A percentile compares a stretch with the other conserved stretches of the same genome.
Evolutionary conservation across 30 jellyfish, hydroid and myxozoan genomes (phyloP).

Genomic region (Pelagia noctiluca): DNA sequence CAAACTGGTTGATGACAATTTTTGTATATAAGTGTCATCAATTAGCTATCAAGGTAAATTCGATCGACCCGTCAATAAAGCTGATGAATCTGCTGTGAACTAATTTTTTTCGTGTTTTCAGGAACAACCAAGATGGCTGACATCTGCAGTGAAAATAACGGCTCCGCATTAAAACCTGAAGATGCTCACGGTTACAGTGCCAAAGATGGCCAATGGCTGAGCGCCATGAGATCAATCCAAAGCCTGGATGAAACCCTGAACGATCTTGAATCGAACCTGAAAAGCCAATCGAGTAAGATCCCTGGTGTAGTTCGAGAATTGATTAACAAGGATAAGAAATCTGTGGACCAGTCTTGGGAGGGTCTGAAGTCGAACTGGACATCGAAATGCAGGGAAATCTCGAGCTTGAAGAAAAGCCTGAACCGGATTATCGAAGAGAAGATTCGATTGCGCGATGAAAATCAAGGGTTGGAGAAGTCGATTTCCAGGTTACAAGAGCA

Average conservation of each 20-base stretch:
- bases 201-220: conserved; percentile 57
- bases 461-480: conserved; percentile 80
- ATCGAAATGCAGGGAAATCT: conserved; percentile 80
- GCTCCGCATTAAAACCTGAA: not conserved
- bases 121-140: too few relatives aligned
- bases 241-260: conserved; percentile 59
- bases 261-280: conserved; percentile 48
- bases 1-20: too few relatives aligned
- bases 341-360: conserved; percentile 67
- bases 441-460: conserved; percentile 78
- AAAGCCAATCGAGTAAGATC: conserved; percentile 45
- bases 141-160: not conserved
- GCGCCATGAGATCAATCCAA: conserved; percentile 61
- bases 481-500: conserved; percentile 82
- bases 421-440: conserved; percentile 75
- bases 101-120: not conserved
- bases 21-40: too few relatives aligned
- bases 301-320: conserved; percentile 43
- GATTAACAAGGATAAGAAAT: conserved; percentile 40
- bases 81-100: not conserved
- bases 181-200: conserved; percentile 31
- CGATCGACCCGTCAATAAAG: too few relatives aligned
- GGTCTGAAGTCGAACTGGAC: conserved; percentile 77
- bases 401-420: conserved; percentile 66
- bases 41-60: too few relatives aligned